A percentile compares a stretch with the other conserved stretches of the same genome.
Evolutionary conservation across 2,797 vertebrate genomes (phyloP).

Genomic region (Lepidocolaptes lacrymiger): DNA sequence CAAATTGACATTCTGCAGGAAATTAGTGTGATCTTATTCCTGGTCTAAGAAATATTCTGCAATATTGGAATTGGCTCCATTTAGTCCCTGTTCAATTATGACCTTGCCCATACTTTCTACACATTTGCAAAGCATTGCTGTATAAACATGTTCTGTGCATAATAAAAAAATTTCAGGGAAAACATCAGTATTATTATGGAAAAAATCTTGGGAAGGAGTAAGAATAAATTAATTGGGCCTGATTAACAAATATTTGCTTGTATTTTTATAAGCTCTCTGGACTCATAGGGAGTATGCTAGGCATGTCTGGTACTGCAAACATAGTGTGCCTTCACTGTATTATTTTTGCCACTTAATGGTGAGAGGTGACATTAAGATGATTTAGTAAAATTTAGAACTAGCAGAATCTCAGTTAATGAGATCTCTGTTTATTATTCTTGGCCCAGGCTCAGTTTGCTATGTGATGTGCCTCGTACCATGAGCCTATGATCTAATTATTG

Average conservation of each 20-base stretch:
- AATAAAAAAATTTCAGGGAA: constrained; percentile 23
- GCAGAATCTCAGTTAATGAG: constrained; percentile 40
- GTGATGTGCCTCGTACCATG: not conserved
- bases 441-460: not conserved
- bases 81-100: not conserved
- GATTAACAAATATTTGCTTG: constrained; percentile 34
- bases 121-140: not conserved
- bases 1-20: not conserved
- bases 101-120: not conserved
- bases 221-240: constrained; percentile 7
- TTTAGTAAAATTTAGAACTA: constrained; percentile 50
- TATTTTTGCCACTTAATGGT: constrained; percentile 50
- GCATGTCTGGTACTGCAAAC: constrained; percentile 26
- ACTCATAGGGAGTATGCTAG: not conserved
- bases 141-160: not conserved
- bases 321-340: constrained; percentile 37
- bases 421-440: constrained; percentile 49
- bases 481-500: constrained; percentile 43
- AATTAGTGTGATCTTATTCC: not conserved
- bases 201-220: not conserved
- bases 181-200: not conserved
- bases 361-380: constrained; percentile 42
- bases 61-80: not conserved
- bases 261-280: constrained; percentile 26
- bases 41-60: not conserved